These are phyloP conservation scores for Leucoma salicis DNA, from an alignment of 2,888 invertebrate genomes.

Conservation along the genomic window DNA sequence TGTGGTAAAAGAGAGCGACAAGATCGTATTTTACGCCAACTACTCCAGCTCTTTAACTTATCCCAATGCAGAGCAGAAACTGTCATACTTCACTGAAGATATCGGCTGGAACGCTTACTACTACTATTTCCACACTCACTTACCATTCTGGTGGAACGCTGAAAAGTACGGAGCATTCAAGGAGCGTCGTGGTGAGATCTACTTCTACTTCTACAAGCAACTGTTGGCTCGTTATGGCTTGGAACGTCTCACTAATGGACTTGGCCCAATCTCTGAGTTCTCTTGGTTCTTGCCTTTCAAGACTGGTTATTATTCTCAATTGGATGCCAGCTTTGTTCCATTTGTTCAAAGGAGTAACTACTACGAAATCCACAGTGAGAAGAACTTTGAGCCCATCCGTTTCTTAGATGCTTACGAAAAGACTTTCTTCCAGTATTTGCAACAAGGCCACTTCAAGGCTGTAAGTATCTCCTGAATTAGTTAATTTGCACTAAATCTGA, in stretches of 20 bases:
- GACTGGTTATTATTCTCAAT: slow-evolving; percentile 54
- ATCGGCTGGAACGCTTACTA: slow-evolving; percentile 86
- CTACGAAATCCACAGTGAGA: slow-evolving; percentile 81
- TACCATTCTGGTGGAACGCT: slow-evolving; percentile 84
- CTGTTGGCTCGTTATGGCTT: slow-evolving; percentile 86
- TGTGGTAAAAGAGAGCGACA: slow-evolving; percentile 58
- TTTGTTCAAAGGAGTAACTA: slow-evolving; percentile 82
- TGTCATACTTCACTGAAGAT: slow-evolving; percentile 87
- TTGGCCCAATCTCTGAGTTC: slow-evolving; percentile 83
- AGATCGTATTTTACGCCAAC: slow-evolving; percentile 80
- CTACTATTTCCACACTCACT: slow-evolving; percentile 83
- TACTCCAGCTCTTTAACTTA: slow-evolving; percentile 79
- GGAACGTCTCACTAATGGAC: slow-evolving; percentile 85
- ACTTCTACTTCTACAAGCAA: slow-evolving; percentile 86
- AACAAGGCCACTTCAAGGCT: slow-evolving; percentile 83
- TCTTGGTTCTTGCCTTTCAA: slow-evolving; percentile 84
- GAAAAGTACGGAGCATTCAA: slow-evolving; percentile 70
- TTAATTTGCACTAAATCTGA: not conserved
- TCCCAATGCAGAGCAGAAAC: slow-evolving; percentile 79
- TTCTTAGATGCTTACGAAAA: slow-evolving; percentile 84
- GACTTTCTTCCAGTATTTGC: slow-evolving; percentile 71
- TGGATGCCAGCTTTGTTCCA: slow-evolving; percentile 50
- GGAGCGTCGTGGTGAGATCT: slow-evolving; percentile 84
- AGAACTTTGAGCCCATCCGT: slow-evolving; percentile 66
- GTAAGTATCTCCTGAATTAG: slow-evolving; percentile 44